phyloP scores from a whole-genome alignment of 2,797 vertebrate genomes.

The Crypturellus tataupa region DNA sequence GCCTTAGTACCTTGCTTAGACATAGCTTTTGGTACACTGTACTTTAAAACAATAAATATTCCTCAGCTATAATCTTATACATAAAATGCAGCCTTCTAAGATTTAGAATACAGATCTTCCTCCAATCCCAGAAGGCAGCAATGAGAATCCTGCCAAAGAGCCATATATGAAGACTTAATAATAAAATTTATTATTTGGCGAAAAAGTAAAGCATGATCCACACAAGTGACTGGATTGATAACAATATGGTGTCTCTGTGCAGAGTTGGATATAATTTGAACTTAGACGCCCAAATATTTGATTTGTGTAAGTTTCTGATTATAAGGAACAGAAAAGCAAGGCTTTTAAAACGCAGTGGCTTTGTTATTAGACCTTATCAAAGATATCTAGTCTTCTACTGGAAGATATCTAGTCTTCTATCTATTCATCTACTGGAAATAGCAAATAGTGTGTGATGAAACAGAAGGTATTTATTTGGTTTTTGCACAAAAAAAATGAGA shows the following conservation, averaged over 20 bases:
- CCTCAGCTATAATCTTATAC: not conserved
- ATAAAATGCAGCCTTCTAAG: not conserved
- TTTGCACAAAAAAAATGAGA: not conserved
- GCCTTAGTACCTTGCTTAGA: not conserved
- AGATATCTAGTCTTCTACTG: not conserved
- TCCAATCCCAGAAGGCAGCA: constrained; percentile 1
- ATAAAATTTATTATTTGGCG: not conserved
- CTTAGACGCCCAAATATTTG: not conserved
- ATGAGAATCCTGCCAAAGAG: constrained; percentile 11
- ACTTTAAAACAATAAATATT: not conserved
- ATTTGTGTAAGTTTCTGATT: not conserved
- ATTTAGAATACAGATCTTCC: not conserved
- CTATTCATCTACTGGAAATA: not conserved
- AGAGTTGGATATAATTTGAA: not conserved
- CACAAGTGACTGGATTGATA: constrained; percentile 9
- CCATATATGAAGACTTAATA: not conserved
- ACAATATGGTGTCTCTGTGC: not conserved
- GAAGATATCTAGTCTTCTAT: not conserved
- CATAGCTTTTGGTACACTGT: not conserved
- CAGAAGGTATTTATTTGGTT: not conserved
- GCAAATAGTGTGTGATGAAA: not conserved
- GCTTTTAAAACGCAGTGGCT: not conserved
- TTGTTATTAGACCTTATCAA: not conserved
- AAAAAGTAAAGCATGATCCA: constrained; percentile 33
- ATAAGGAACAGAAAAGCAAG: not conserved